Percentiles rank a stretch among this genome's conserved stretches.
phyloP scores from a whole-genome alignment of 2,113 vertebrate genomes.

The Cephalopholis sonnerati region DNA sequence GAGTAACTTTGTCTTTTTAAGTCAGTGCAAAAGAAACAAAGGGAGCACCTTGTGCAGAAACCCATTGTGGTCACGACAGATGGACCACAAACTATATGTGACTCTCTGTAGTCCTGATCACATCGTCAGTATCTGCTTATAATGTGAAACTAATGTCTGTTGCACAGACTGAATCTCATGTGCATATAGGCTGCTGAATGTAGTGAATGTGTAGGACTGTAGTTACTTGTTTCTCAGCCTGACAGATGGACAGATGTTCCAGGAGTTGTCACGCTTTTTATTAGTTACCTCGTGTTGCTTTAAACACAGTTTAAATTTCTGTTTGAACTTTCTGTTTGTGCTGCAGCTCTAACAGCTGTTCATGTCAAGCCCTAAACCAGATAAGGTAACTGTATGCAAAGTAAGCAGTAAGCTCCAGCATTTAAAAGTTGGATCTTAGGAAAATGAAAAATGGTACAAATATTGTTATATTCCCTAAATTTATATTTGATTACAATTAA shows the following conservation, averaged over 20 bases:
- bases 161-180: neutral
- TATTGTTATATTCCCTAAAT: neutral
- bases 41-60: neutral
- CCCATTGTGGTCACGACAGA: neutral
- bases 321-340: neutral
- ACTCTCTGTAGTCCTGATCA: slow-evolving; percentile 1
- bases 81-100: neutral
- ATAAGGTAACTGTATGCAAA: slow-evolving; percentile 65
- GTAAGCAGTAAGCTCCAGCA: slow-evolving; percentile 5
- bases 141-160: neutral
- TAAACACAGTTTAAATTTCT: neutral
- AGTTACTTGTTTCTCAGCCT: neutral
- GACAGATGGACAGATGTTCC: neutral
- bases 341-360: slow-evolving; percentile 42
- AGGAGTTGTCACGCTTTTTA: neutral
- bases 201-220: neutral
- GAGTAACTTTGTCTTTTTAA: too few relatives aligned
- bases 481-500: neutral
- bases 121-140: neutral
- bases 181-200: neutral
- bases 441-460: neutral
- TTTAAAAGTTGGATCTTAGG: neutral
- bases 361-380: slow-evolving; percentile 20
- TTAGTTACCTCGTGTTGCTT: neutral
- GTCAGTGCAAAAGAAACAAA: neutral